These are phyloP conservation scores for Platysteira castanea DNA, from an alignment of 2,113 vertebrate species.

Conservation along the genomic window DNA sequence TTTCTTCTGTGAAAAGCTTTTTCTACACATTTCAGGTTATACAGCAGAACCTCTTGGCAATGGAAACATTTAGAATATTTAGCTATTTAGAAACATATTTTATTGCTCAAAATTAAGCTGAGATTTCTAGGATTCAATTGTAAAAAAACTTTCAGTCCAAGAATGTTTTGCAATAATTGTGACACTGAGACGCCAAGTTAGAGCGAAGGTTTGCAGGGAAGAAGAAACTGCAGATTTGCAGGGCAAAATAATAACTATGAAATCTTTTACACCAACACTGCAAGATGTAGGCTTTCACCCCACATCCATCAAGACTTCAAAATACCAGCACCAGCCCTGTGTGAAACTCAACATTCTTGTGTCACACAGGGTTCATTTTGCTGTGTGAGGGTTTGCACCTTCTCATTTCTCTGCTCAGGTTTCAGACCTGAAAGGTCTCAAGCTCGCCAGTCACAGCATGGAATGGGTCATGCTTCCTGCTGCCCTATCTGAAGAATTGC, in stretches of 20 bases:
- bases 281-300: not conserved
- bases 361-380: constrained; percentile 17
- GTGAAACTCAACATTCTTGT: not conserved
- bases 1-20: not conserved
- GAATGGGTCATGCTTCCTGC: constrained; percentile 10
- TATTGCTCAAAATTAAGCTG: not conserved
- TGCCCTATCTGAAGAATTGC: not conserved
- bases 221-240: not conserved
- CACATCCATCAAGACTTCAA: not conserved
- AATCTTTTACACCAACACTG: not conserved
- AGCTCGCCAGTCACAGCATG: not conserved
- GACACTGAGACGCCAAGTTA: not conserved
- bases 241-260: not conserved
- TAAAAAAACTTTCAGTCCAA: not conserved
- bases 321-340: not conserved
- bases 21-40: not conserved
- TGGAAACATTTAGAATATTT: not conserved
- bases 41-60: not conserved
- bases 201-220: not conserved
- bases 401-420: constrained; percentile 15
- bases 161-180: not conserved
- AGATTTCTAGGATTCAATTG: not conserved
- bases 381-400: not conserved
- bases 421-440: constrained; percentile 20
- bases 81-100: not conserved